Evolutionary conservation across 2,888 invertebrate species (phyloP).

Genomic region (Sepiola atlantica): DNA sequence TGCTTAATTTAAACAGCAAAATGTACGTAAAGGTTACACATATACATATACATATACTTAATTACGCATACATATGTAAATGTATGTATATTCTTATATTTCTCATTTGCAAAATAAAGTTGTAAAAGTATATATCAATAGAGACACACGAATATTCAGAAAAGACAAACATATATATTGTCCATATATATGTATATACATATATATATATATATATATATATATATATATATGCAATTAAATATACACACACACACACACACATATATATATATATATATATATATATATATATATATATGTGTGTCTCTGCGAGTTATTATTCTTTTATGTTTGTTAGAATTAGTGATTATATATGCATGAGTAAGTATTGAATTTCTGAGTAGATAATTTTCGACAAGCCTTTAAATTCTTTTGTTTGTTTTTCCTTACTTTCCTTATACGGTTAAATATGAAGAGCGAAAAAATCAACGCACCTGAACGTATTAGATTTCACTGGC

Average conservation of each 20-base stretch:
- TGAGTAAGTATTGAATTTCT: background rate
- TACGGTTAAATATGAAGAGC: background rate
- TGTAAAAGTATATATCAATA: no score
- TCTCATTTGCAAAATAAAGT: background rate
- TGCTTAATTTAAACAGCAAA: no score
- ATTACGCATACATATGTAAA: background rate
- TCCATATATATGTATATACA: background rate
- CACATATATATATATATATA: background rate
- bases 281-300: background rate
- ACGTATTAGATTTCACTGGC: background rate
- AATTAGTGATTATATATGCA: background rate
- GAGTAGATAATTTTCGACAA: background rate
- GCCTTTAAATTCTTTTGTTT: background rate
- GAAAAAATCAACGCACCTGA: background rate
- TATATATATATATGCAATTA: background rate
- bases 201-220: constrained; percentile 32
- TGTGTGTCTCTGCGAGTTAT: background rate
- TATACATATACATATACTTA: background rate
- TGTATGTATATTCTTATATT: constrained; percentile 1
- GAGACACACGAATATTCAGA: no score
- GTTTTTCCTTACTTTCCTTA: background rate
- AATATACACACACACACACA: background rate
- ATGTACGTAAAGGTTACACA: background rate
- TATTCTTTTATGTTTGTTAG: background rate
- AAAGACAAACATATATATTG: no score